Evolutionary conservation across 2,113 vertebrate species (phyloP).

Genomic region (Daphoenositta chrysoptera): DNA sequence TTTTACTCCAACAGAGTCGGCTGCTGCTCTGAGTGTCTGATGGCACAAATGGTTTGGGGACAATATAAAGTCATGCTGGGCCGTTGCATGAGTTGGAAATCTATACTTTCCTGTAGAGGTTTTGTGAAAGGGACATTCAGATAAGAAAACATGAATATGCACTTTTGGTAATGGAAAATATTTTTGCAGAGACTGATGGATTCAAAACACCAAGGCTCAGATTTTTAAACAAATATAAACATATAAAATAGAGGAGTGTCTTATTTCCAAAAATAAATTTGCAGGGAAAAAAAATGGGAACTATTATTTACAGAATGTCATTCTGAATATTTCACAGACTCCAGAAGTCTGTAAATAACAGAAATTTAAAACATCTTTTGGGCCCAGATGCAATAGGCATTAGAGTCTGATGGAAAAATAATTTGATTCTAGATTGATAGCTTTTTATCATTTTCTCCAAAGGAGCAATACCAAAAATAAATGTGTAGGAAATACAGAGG

Average conservation of each 20-base stretch:
- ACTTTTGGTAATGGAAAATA: background rate
- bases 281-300: background rate
- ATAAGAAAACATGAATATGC: background rate
- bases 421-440: background rate
- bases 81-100: background rate
- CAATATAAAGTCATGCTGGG: background rate
- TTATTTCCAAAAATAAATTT: background rate
- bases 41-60: conserved; percentile 5
- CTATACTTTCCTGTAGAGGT: background rate
- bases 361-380: background rate
- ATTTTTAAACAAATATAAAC: background rate
- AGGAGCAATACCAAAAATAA: background rate
- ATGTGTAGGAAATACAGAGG: background rate
- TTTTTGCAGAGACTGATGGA: background rate
- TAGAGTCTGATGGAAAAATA: background rate
- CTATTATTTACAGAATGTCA: background rate
- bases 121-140: background rate
- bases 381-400: background rate
- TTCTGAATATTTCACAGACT: background rate
- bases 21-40: background rate
- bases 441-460: conserved; percentile 6
- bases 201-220: background rate
- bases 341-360: background rate
- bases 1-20: background rate
- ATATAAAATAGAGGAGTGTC: background rate